Evolutionary conservation across 2,888 invertebrate genomes (phyloP).

Genomic region (Sphinx pinastri): DNA sequence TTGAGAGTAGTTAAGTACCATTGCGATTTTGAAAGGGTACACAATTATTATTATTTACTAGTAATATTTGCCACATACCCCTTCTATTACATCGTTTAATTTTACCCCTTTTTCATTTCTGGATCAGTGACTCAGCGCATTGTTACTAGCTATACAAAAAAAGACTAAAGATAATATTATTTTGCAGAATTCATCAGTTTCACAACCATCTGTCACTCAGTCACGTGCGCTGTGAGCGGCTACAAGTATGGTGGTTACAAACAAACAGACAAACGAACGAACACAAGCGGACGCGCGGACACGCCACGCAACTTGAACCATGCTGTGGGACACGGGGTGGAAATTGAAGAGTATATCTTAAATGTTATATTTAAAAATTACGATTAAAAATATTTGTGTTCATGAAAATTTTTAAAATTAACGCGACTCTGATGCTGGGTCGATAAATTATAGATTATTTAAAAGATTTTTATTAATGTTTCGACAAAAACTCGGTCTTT

Average conservation of each 20-base stretch:
- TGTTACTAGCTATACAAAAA: no score
- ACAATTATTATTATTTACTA: no score
- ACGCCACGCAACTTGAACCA: not conserved
- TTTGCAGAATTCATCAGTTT: constrained; percentile 51
- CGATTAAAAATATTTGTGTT: not conserved
- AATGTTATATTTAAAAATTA: not conserved
- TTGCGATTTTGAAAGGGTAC: no score
- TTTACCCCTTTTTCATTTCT: no score
- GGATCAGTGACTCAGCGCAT: no score
- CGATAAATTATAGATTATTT: constrained; percentile 15
- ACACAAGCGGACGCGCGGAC: not conserved
- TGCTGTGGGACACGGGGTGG: not conserved
- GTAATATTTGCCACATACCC: no score
- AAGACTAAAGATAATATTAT: constrained; percentile 9
- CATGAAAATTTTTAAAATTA: not conserved
- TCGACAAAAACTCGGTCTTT: no score
- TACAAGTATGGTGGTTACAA: constrained; percentile 56
- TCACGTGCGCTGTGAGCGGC: constrained; percentile 56
- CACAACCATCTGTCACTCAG: constrained; percentile 57
- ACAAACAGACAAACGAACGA: constrained; percentile 32
- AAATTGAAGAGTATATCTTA: not conserved
- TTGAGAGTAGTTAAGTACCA: no score
- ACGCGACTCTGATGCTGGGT: not conserved
- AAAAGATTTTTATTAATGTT: not conserved
- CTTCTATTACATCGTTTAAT: no score